Percentiles rank a stretch among this genome's conserved stretches.
Conservation (phyloP, 2,888 invertebrate genomes). For the Papilio demoleus region DNA sequence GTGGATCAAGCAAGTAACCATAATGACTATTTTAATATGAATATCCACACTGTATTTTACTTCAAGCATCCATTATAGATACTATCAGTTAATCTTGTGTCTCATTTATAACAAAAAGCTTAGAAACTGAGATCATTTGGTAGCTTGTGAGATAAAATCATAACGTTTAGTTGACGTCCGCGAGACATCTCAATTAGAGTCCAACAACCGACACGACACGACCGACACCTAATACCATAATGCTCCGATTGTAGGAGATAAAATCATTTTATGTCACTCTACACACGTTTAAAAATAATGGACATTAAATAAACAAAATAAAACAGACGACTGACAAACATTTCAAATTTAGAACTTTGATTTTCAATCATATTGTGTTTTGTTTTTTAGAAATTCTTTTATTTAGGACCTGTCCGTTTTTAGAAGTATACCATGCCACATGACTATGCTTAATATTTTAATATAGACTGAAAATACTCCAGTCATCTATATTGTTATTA, state of each 20-base stretch:
- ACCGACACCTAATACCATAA: conserved; percentile 8
- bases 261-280: conserved; percentile 16
- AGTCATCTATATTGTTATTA: neutral
- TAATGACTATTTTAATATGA: neutral
- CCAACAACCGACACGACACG: conserved; percentile 5
- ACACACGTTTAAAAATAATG: neutral
- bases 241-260: conserved; percentile 35
- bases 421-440: too few species aligned
- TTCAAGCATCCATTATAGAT: conserved; percentile 22
- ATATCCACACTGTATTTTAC: neutral
- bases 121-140: conserved; percentile 2
- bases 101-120: conserved; percentile 11
- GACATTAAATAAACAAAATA: neutral
- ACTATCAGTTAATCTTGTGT: conserved; percentile 21
- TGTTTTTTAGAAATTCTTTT: neutral
- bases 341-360: conserved; percentile 1
- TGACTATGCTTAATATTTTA: too few species aligned
- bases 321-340: neutral
- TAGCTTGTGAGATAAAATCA: conserved; percentile 13
- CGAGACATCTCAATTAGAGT: conserved; percentile 29
- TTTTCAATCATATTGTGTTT: neutral
- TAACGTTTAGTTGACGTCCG: conserved; percentile 22
- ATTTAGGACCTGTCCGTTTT: neutral
- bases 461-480: neutral
- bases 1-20: neutral